Conservation (phyloP, 1,140 invertebrate genomes). For the Macrosteles quadrilineatus region DNA sequence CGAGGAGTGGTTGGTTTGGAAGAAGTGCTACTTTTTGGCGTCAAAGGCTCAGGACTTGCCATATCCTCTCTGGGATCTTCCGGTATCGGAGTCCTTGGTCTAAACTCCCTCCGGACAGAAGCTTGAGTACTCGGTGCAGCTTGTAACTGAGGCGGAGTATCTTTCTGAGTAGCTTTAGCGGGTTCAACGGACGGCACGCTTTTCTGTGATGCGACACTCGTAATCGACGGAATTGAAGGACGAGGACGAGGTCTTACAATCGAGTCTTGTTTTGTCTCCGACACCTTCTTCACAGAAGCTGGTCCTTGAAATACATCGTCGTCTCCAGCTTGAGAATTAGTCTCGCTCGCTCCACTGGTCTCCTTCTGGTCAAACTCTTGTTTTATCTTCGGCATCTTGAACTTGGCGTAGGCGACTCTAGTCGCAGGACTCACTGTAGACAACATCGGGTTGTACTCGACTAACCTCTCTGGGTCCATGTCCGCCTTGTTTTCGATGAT, state of each 20-base stretch:
- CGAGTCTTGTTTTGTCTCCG: slow-evolving; percentile 37
- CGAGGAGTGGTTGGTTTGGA: slow-evolving; percentile 18
- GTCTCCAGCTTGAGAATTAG: slow-evolving; percentile 14
- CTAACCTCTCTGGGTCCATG: slow-evolving; percentile 67
- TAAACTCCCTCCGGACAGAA: slow-evolving; percentile 47
- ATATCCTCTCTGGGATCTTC: slow-evolving; percentile 50
- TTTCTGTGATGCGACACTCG: background rate
- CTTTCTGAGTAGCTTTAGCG: background rate
- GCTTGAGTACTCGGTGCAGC: slow-evolving; percentile 47
- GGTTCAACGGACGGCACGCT: background rate
- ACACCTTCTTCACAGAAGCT: background rate
- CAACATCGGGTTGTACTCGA: slow-evolving; percentile 80
- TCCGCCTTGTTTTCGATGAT: slow-evolving; percentile 61
- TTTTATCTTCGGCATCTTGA: slow-evolving; percentile 71
- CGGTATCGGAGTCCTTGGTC: slow-evolving; percentile 53
- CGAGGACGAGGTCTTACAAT: slow-evolving; percentile 38
- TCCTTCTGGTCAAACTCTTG: slow-evolving; percentile 54
- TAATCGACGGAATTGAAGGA: slow-evolving; percentile 36
- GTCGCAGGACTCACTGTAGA: slow-evolving; percentile 70
- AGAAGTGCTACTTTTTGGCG: slow-evolving; percentile 1
- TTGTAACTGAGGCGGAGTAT: background rate
- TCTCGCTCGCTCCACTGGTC: slow-evolving; percentile 30
- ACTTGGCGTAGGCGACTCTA: slow-evolving; percentile 81
- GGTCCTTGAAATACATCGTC: slow-evolving; percentile 34
- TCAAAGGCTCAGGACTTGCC: background rate